Conservation (phyloP, 2,888 invertebrate genomes). For the Latrodectus elegans region DNA sequence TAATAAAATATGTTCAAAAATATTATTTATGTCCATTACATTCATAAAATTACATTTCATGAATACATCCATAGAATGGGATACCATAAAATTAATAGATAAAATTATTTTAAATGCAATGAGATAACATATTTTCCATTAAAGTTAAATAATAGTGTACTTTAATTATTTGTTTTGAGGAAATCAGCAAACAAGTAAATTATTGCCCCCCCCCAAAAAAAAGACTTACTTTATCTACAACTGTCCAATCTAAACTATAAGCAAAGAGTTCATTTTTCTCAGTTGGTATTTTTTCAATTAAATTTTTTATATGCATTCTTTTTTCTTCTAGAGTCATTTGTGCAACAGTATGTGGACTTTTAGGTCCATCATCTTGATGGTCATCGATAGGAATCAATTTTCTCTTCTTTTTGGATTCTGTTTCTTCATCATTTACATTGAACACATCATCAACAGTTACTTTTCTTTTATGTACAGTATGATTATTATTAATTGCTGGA, state of each 20-base stretch:
- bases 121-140: too few relatives aligned
- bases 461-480: conserved; percentile 79
- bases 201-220: background rate
- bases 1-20: too few relatives aligned
- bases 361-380: conserved; percentile 51
- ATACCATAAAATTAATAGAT: too few relatives aligned
- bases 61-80: too few relatives aligned
- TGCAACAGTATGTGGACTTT: conserved; percentile 46
- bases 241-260: conserved; percentile 93
- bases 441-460: conserved; percentile 89
- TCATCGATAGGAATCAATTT: conserved; percentile 85
- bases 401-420: conserved; percentile 79
- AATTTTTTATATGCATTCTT: conserved; percentile 93
- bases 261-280: conserved; percentile 97
- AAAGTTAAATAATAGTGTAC: too few relatives aligned
- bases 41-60: too few relatives aligned
- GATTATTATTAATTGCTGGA: conserved; percentile 37
- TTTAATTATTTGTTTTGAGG: too few relatives aligned
- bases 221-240: conserved; percentile 81
- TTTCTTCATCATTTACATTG: conserved; percentile 83
- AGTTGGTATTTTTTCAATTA: conserved; percentile 99
- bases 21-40: too few relatives aligned
- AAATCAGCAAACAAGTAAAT: too few relatives aligned
- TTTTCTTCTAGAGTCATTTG: conserved; percentile 86
- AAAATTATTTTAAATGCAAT: too few relatives aligned